Evolutionary conservation across 2,888 invertebrate genomes (phyloP), one percentile per base, ranked within the genome.

Genomic region (Trichopria drosophilae): DNA sequence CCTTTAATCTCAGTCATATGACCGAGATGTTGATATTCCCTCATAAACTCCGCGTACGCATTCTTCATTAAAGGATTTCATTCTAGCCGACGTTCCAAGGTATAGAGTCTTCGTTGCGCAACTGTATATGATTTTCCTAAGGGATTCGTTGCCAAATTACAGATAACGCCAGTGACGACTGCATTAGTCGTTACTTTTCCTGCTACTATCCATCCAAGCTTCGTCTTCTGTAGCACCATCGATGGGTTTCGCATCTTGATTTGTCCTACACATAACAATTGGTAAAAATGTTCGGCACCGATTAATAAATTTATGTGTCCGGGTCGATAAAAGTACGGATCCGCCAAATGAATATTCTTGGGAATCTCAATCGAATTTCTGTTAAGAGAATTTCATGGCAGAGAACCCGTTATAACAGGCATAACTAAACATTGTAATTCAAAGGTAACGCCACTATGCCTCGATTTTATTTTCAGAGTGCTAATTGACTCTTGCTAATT

Each of bases 111-210:
- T 18, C 7, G 18, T 34, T 7, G 18, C 1, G 34, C 34, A 2
- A 18, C 20, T 7, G 18, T 5, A 7, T 5, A 34, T 3, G 18
- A 34, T 4, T 34, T 20, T 18, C 34, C 34, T 7, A 34, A 7
- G 5, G 18, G n/a, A 16, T 34, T 6, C 6, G 10, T 34, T 1
- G n/a, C 19, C 7, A 34, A 6, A 34, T 34, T 16, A 15, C 16
- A 34, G 6, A 10, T 18, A n/a, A n/a, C n/a, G n/a, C n/a, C n/a
- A n/a, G n/a, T n/a, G n/a, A n/a, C n/a, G n/a, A n/a, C n/a, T n/a
- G n/a, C n/a, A n/a, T n/a, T n/a, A n/a, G n/a, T n/a, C n/a, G n/a
- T 15, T 4, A 34, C 19, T 34, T 34, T 34, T 15, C 34, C 34
- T 7, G 34, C 19, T 15, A 34, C 6, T 34, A 34, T 34, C 19